phyloP scores from a whole-genome alignment of 2,113 vertebrate species.

The Nibea albiflora region DNA sequence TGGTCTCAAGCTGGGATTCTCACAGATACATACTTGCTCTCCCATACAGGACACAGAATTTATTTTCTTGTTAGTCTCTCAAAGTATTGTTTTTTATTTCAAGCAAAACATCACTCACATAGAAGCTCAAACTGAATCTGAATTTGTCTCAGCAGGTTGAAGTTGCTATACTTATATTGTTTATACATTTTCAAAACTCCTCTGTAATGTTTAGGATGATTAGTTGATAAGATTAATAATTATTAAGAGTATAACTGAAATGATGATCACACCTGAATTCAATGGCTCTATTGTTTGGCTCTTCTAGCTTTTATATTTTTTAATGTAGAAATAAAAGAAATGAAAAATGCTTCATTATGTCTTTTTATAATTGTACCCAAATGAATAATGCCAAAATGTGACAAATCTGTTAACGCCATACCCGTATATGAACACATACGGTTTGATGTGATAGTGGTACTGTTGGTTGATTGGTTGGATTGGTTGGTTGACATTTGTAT shows the following conservation, averaged over 20 bases:
- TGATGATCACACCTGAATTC: not conserved
- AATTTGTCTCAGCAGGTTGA: not conserved
- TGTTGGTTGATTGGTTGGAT: no score
- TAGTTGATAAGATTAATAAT: not conserved
- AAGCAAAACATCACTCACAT: not conserved
- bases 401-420: no score
- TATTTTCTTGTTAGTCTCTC: conserved; percentile 14
- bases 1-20: conserved; percentile 71
- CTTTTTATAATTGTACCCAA: no score
- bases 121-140: not conserved
- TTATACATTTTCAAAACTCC: not conserved
- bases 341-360: no score
- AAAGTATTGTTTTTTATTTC: not conserved
- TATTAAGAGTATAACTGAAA: not conserved
- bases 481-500: not conserved
- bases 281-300: no score
- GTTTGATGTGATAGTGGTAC: no score
- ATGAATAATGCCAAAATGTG: no score
- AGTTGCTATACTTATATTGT: not conserved
- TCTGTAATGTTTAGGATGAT: not conserved
- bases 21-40: conserved; percentile 43
- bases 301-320: not conserved
- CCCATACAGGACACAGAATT: conserved; percentile 13
- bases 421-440: no score
- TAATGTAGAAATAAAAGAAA: not conserved